phyloP scores from a whole-genome alignment of 2,113 vertebrate species.

The Ptilorrhoa leucosticta region DNA sequence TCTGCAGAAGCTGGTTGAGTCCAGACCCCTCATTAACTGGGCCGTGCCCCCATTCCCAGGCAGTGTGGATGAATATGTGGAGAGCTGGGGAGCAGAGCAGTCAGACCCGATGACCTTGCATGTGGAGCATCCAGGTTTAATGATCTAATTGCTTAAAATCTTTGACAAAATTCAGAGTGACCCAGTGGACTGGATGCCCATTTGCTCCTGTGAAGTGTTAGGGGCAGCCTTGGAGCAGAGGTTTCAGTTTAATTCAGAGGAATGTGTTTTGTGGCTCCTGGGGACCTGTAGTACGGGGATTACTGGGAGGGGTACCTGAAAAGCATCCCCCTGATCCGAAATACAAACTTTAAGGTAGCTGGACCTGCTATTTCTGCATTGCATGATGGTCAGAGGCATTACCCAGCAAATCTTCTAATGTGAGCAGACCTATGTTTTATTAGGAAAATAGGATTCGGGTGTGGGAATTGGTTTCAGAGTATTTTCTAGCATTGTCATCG shows the following conservation, averaged over 20 bases:
- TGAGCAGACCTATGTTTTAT: background rate
- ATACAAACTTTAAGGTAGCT: background rate
- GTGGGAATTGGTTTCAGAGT: accelerated
- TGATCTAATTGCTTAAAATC: background rate
- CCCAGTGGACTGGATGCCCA: accelerated
- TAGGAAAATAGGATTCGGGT: background rate
- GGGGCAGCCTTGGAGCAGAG: background rate
- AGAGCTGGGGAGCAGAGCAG: background rate
- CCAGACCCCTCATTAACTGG: background rate
- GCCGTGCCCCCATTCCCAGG: background rate
- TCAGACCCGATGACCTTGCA: background rate
- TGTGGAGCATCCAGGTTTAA: background rate
- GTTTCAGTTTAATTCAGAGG: background rate
- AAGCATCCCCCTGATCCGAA: background rate
- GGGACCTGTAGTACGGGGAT: too few species aligned
- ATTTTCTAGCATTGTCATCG: background rate
- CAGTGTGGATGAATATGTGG: background rate
- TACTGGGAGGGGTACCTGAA: background rate
- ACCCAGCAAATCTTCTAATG: background rate
- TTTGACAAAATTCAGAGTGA: background rate
- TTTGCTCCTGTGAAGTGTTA: background rate
- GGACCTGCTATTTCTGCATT: background rate
- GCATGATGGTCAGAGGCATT: background rate
- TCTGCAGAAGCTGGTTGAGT: background rate
- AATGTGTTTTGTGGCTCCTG: background rate